Percentiles rank a stretch among this genome's conserved stretches.
These are phyloP conservation scores for Larimichthys crocea DNA, from an alignment of 2,113 vertebrate genomes.

Conservation along the genomic window DNA sequence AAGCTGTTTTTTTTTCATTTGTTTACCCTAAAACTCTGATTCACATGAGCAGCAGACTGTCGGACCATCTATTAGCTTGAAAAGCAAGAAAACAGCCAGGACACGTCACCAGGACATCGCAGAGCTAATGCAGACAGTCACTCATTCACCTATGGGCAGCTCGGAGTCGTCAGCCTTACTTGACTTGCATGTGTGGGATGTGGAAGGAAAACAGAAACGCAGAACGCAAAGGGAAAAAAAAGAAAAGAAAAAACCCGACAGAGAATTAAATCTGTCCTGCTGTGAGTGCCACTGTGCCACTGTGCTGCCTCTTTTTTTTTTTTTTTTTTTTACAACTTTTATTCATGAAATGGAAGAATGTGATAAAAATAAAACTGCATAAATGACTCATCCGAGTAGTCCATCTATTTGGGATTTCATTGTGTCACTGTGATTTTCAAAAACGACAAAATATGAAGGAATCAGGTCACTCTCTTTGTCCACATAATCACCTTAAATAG, in stretches of 20 bases:
- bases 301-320: conserved; percentile 22
- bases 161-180: conserved; percentile 47
- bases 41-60: conserved; percentile 22
- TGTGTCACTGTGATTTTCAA: conserved; percentile 47
- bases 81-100: conserved; percentile 11
- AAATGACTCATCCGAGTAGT: conserved; percentile 65
- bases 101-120: conserved; percentile 26
- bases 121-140: conserved; percentile 35
- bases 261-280: conserved; percentile 38
- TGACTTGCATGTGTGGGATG: conserved; percentile 52
- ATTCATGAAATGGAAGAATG: conserved; percentile 61
- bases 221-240: conserved; percentile 6
- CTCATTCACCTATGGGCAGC: conserved; percentile 64
- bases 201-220: conserved; percentile 39
- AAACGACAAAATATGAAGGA: conserved; percentile 35
- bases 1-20: neutral
- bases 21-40: conserved; percentile 4
- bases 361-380: conserved; percentile 66
- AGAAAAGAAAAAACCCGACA: conserved; percentile 2
- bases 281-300: conserved; percentile 53
- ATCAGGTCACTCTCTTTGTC: conserved; percentile 40
- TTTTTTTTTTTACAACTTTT: conserved; percentile 59
- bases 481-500: conserved; percentile 61
- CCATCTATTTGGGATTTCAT: conserved; percentile 52
- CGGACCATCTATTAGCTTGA: conserved; percentile 15